phyloP scores from a whole-genome alignment of 2,888 invertebrate species.

The Eupithecia vulgata region DNA sequence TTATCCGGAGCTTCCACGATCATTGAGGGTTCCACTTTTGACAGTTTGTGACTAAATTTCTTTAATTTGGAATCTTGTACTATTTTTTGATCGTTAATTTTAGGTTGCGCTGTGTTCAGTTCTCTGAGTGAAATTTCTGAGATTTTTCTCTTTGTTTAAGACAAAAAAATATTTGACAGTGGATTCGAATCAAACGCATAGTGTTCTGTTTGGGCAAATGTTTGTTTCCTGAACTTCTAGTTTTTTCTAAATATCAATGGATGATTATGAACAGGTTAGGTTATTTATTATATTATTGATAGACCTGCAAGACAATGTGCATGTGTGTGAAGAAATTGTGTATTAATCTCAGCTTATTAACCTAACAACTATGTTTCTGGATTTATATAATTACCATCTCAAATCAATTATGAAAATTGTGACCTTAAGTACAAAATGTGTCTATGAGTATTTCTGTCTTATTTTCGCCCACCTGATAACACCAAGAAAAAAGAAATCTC shows the following conservation, averaged over 20 bases:
- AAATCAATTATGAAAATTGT: background rate
- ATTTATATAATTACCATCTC: background rate
- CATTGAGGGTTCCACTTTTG: background rate
- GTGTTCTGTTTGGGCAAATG: background rate
- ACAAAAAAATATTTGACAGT: background rate
- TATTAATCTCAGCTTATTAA: background rate
- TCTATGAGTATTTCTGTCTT: background rate
- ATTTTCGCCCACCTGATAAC: background rate
- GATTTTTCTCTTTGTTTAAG: background rate
- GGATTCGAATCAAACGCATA: background rate
- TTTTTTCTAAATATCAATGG: background rate
- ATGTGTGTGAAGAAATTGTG: background rate
- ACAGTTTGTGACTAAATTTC: background rate
- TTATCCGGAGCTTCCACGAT: constrained; percentile 20
- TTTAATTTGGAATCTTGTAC: background rate
- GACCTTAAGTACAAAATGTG: background rate
- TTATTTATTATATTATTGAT: no score
- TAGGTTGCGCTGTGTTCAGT: background rate
- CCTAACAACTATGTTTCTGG: background rate
- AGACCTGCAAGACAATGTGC: background rate
- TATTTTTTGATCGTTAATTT: background rate
- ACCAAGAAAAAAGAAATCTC: background rate
- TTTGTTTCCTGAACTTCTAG: background rate
- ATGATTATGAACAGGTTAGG: background rate
- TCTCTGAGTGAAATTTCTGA: background rate